A percentile compares a stretch with the other conserved stretches of the same genome.
Conservation (phyloP, 2,113 vertebrate species). For the Neomonachus schauinslandi region DNA sequence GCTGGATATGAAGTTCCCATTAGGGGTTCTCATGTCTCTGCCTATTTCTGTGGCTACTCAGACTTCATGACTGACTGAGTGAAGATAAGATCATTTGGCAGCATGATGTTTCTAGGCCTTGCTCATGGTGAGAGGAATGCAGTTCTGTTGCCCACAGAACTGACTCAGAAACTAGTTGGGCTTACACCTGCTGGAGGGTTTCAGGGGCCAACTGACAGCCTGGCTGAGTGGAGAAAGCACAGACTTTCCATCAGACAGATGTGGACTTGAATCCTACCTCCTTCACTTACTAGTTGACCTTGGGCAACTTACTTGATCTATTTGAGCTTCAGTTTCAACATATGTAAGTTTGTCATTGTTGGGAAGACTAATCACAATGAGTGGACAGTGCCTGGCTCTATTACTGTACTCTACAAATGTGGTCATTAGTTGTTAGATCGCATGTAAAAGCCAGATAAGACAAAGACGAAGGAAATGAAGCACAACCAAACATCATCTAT, state of each 20-base stretch:
- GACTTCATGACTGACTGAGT: neutral
- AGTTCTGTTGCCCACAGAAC: neutral
- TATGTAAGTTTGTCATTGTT: neutral
- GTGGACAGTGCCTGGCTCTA: neutral
- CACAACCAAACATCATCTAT: neutral
- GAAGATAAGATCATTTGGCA: neutral
- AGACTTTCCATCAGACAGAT: neutral
- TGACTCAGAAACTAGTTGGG: neutral
- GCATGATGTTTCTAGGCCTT: neutral
- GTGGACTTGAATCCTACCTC: neutral
- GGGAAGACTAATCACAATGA: neutral
- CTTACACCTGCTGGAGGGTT: neutral
- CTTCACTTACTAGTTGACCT: neutral
- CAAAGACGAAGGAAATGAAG: neutral
- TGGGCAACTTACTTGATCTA: neutral
- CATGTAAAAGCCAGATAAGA: neutral
- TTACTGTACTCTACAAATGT: neutral
- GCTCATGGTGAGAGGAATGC: neutral
- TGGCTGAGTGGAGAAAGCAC: neutral
- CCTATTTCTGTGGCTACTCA: neutral
- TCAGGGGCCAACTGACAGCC: too few species aligned
- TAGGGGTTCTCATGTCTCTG: neutral
- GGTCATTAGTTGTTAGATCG: neutral
- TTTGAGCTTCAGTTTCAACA: neutral
- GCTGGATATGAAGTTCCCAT: neutral